Percentiles rank a stretch among this genome's conserved stretches.
These are phyloP conservation scores for Diceros bicornis DNA, from an alignment of 2,797 vertebrate species.

Conservation along the genomic window DNA sequence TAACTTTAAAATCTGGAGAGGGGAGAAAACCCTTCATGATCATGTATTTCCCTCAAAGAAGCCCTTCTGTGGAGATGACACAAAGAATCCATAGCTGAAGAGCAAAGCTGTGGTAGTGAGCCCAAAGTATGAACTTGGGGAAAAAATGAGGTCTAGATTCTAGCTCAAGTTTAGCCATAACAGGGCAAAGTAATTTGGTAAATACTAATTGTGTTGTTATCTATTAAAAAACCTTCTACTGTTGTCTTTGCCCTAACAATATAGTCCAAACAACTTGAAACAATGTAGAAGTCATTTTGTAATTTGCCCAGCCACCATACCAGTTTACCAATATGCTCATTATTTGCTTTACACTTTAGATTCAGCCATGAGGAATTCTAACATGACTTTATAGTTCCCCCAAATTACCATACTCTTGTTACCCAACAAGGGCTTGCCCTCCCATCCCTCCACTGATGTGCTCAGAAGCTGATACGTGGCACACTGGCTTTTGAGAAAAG, in stretches of 20 bases:
- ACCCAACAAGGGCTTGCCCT: too few species aligned
- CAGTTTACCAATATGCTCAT: neutral
- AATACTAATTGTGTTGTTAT: neutral
- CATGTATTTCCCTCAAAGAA: neutral
- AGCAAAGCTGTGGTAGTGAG: neutral
- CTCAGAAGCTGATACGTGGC: too few species aligned
- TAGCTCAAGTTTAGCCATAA: neutral
- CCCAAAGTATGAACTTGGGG: neutral
- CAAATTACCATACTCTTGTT: neutral
- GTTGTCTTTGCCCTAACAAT: neutral
- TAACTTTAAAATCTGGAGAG: neutral
- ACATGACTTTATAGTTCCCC: neutral
- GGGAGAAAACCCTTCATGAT: neutral
- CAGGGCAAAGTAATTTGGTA: neutral
- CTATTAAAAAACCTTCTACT: neutral
- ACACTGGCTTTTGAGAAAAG: too few species aligned
- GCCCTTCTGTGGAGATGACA: neutral
- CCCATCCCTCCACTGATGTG: too few species aligned
- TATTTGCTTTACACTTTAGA: constrained; percentile 1
- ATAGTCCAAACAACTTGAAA: neutral
- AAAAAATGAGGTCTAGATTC: neutral
- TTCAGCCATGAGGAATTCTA: neutral
- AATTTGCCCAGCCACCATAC: neutral
- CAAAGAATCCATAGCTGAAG: neutral
- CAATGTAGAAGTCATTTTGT: neutral